Conservation (phyloP, 2,888 invertebrate genomes). For the Lepidocyrtoides sp. region DNA sequence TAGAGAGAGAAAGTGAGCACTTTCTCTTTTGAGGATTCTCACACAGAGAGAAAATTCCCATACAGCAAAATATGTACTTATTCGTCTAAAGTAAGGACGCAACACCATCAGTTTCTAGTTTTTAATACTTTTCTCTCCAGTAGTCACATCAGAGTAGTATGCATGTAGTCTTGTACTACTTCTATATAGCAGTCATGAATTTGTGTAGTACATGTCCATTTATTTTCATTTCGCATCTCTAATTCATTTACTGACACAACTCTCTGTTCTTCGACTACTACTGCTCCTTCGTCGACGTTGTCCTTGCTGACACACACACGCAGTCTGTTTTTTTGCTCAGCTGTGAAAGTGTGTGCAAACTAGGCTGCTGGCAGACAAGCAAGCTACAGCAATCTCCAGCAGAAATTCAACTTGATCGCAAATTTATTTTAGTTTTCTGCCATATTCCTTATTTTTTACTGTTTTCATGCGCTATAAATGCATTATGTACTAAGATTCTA, state of each 20-base stretch:
- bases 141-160: not conserved
- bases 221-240: conserved; percentile 66
- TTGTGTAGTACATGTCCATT: conserved; percentile 49
- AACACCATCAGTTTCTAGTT: not conserved
- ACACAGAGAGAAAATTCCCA: conserved; percentile 16
- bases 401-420: conserved; percentile 24
- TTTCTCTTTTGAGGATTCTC: conserved; percentile 30
- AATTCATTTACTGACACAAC: conserved; percentile 64
- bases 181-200: conserved; percentile 9
- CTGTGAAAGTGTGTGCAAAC: not conserved
- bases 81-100: not conserved
- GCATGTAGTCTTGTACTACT: conserved; percentile 13
- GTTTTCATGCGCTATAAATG: not conserved
- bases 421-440: conserved; percentile 43
- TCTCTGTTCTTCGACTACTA: conserved; percentile 5
- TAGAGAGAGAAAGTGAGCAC: conserved; percentile 32
- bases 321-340: not conserved
- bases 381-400: not conserved
- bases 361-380: not conserved
- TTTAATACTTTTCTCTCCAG: not conserved
- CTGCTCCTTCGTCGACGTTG: not conserved
- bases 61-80: not conserved
- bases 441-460: not conserved
- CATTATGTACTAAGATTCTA: not conserved
- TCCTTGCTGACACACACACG: conserved; percentile 7